These are phyloP conservation scores for Cuculus canorus DNA, from an alignment of 2,797 vertebrate genomes.

Conservation along the genomic window DNA sequence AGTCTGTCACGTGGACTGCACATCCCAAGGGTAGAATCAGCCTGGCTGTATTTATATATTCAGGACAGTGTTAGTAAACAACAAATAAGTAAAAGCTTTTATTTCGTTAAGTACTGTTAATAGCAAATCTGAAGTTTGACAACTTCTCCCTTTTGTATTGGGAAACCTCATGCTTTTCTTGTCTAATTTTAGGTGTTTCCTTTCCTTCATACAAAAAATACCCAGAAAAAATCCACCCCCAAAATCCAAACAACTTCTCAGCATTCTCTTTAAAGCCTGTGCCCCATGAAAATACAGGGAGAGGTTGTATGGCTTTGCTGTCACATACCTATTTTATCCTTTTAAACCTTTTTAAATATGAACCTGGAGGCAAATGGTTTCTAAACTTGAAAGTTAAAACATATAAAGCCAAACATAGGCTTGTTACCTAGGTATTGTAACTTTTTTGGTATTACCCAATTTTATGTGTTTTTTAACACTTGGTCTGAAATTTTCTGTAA, in stretches of 20 bases:
- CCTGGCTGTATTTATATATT: background rate
- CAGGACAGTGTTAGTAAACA: background rate
- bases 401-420: background rate
- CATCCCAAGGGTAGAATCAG: background rate
- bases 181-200: background rate
- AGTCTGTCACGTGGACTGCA: background rate
- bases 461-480: rapidly evolving
- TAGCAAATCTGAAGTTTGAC: background rate
- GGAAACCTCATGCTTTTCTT: background rate
- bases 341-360: background rate
- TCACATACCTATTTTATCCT: background rate
- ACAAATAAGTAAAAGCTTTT: background rate
- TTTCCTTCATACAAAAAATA: background rate
- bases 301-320: background rate
- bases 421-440: background rate
- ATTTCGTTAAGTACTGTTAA: background rate
- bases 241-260: background rate
- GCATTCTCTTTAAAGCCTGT: background rate
- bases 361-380: background rate
- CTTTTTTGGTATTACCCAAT: background rate
- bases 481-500: background rate
- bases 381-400: background rate
- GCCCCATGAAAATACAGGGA: background rate
- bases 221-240: background rate
- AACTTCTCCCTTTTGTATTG: background rate